A percentile compares a stretch with the other conserved stretches of the same genome.
These are phyloP conservation scores for Leptinotarsa defecta DNA, from an alignment of 1,140 invertebrate genomes.

Conservation along the genomic window DNA sequence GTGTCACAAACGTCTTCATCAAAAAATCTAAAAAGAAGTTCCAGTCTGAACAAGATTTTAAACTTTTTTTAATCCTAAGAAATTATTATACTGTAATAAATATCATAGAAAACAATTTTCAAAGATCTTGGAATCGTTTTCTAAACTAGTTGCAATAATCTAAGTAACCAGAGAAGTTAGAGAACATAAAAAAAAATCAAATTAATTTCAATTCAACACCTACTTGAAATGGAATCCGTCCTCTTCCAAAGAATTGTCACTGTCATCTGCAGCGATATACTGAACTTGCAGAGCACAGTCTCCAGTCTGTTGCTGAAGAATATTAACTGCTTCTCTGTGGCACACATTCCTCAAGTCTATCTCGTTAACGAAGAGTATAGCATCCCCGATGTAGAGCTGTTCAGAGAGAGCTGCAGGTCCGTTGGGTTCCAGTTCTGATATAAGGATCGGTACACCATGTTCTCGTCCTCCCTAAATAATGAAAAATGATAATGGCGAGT, in stretches of 20 bases:
- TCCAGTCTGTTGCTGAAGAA: conserved; percentile 71
- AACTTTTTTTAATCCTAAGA: too few species aligned
- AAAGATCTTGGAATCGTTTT: too few species aligned
- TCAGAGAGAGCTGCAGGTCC: conserved; percentile 73
- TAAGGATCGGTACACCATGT: conserved; percentile 84
- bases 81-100: too few species aligned
- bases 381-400: conserved; percentile 79
- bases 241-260: conserved; percentile 60
- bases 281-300: conserved; percentile 74
- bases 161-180: too few species aligned
- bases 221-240: conserved; percentile 60
- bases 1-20: conserved; percentile 55
- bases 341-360: conserved; percentile 72
- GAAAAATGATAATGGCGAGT: background rate
- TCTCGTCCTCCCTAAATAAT: conserved; percentile 74
- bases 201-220: background rate
- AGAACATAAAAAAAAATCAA: too few species aligned
- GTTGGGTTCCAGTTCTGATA: conserved; percentile 80
- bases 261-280: conserved; percentile 73
- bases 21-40: conserved; percentile 54
- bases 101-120: too few species aligned
- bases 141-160: too few species aligned
- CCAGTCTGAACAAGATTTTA: background rate
- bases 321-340: conserved; percentile 75
- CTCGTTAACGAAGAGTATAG: conserved; percentile 80